Percentiles rank a stretch among this genome's conserved stretches.
Conservation (phyloP, 2,797 vertebrate species). For the Falco peregrinus region DNA sequence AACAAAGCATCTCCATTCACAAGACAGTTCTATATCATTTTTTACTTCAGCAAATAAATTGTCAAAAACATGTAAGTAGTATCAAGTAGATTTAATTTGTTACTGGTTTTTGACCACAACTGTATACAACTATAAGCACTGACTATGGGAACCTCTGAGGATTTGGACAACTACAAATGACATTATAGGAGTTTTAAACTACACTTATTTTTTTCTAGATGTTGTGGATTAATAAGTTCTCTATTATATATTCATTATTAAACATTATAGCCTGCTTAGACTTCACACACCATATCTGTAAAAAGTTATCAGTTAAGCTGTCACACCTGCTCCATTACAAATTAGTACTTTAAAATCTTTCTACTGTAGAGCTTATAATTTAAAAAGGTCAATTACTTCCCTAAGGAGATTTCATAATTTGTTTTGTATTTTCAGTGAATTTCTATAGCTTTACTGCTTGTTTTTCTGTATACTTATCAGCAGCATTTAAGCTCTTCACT, state of each 20-base stretch:
- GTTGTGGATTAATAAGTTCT: background rate
- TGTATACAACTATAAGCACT: background rate
- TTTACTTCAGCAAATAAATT: background rate
- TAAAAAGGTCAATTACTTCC: constrained; percentile 58
- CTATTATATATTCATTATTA: background rate
- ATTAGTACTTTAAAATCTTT: constrained; percentile 31
- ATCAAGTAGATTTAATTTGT: background rate
- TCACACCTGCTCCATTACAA: constrained; percentile 38
- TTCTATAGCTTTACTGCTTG: background rate
- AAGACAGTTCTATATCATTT: background rate
- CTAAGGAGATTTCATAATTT: constrained; percentile 26
- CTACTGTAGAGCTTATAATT: constrained; percentile 4
- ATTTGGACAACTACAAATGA: background rate
- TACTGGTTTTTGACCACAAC: background rate
- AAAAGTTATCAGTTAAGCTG: constrained; percentile 17
- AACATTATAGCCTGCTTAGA: background rate
- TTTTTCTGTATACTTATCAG: constrained; percentile 29
- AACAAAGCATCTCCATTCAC: background rate
- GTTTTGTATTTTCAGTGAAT: constrained; percentile 33
- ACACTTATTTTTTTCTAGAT: background rate
- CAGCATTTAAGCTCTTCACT: constrained; percentile 43
- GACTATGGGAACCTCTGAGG: background rate
- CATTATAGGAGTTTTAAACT: background rate
- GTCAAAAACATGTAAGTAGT: background rate
- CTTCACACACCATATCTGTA: background rate